Base-by-base conservation (phyloP, 1,140 invertebrate species). In the Vollenhovia emeryi region DNA sequence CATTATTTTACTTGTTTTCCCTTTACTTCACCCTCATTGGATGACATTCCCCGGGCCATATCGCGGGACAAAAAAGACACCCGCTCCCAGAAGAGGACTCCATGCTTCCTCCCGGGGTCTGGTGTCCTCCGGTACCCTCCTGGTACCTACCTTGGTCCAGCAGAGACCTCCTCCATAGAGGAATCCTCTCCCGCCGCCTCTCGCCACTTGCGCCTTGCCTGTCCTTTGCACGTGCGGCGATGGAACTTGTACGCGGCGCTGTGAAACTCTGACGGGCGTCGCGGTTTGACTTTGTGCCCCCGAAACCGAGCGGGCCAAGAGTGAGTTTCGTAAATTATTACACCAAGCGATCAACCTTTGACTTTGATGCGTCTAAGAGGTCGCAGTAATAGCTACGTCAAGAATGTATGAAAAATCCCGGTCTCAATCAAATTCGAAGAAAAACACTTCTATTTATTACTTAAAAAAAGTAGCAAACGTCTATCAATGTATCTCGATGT, bases 1-100 rank as follows among this genome's bases (percentile, higher is more conserved):
- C 94, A 95, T 95, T 94, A 95, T 95, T 95, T 95, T 95, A 95
- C 94, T 95, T 95, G 94, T 95, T 95, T 95, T 95, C 92, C 92
- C 92, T 94, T 93, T 94, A 94, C 94, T 94, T 94, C 92, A 93
- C 93, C 93, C 93, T 93, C 93, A 95, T 95, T 95, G 94, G 94
- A 95, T 95, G 94, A 95, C 94, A 95, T 94, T 94, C 91, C 84
- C 89, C 79, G 85, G 86, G 90, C 91, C 91, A 87, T 86, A 87
- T 90, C 83, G 78, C 83, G 85, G 60, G 78, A 84, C 73, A 91
- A 91, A 87, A 91, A 89, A 85, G 87, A 68, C 71, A 84, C 84
- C 88, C 79, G 86, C 84, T 79, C 86, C 73, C 91, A 85, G 69
- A 82, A 79, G 69, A 84, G 74, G 91, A 91, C 89, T 92, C 91